phyloP scores from a whole-genome alignment of 2,797 vertebrate species.

The Premnoplex brunnescens region DNA sequence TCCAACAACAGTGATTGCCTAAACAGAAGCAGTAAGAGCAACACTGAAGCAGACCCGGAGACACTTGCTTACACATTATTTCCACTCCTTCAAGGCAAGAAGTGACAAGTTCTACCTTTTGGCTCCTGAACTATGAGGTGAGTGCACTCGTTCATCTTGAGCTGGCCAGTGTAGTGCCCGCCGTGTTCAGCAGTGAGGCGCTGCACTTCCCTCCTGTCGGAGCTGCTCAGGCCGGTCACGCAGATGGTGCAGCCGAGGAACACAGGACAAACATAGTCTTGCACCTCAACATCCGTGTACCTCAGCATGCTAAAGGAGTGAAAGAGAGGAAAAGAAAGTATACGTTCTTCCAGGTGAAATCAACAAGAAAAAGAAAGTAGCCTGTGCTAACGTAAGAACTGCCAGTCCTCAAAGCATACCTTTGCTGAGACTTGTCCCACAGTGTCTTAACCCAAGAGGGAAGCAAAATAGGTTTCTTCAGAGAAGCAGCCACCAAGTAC shows the following conservation, averaged over 20 bases:
- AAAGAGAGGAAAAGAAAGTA: neutral
- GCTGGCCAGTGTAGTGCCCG: conserved; percentile 90
- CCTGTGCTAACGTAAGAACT: neutral
- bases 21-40: neutral
- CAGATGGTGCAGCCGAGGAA: conserved; percentile 92
- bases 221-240: conserved; percentile 89
- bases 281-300: conserved; percentile 84
- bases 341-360: neutral
- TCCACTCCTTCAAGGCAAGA: neutral
- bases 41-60: neutral
- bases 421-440: conserved; percentile 91
- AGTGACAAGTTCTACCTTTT: conserved; percentile 78
- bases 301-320: conserved; percentile 80
- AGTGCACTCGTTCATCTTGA: conserved; percentile 97
- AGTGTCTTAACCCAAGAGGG: conserved; percentile 89
- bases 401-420: conserved; percentile 73
- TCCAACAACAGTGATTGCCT: neutral
- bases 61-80: neutral
- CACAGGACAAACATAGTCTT: conserved; percentile 87
- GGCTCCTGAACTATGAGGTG: conserved; percentile 96
- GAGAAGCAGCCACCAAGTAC: conserved; percentile 92
- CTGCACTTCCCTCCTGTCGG: conserved; percentile 90
- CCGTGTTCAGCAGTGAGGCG: conserved; percentile 87
- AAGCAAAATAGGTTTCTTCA: conserved; percentile 91
- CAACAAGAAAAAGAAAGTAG: neutral